phyloP scores from a whole-genome alignment of 2,797 vertebrate genomes.

The Eidolon dupreanum region DNA sequence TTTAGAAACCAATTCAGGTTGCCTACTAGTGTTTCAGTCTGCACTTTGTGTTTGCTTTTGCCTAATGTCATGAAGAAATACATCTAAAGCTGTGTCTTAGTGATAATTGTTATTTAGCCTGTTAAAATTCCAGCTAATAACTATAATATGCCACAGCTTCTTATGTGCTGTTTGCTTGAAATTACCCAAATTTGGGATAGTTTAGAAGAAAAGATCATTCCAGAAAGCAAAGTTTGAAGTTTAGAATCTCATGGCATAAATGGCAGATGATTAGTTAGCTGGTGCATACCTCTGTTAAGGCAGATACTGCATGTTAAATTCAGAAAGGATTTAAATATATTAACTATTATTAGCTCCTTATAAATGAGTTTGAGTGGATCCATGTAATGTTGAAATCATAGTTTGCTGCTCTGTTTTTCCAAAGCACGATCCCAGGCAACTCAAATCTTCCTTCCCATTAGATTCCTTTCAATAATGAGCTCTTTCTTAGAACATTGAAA shows the following conservation, averaged over 20 bases:
- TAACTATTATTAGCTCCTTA: not conserved
- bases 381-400: not conserved
- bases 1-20: not conserved
- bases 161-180: not conserved
- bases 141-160: not conserved
- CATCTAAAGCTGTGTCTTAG: not conserved
- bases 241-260: not conserved
- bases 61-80: not conserved
- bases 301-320: not conserved
- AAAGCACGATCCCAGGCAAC: not conserved
- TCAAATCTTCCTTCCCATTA: not conserved
- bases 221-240: conserved; percentile 4
- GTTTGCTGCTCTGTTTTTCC: not conserved
- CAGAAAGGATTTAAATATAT: not conserved
- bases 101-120: not conserved
- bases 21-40: not conserved
- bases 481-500: not conserved
- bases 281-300: not conserved
- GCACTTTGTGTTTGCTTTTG: not conserved
- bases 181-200: not conserved
- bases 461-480: not conserved
- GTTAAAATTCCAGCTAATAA: not conserved
- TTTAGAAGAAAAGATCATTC: not conserved
- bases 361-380: not conserved
- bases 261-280: not conserved